Percentiles rank a stretch among this genome's conserved stretches.
phyloP scores from a whole-genome alignment of 2,113 vertebrate genomes.

The Oxyruncus cristatus region DNA sequence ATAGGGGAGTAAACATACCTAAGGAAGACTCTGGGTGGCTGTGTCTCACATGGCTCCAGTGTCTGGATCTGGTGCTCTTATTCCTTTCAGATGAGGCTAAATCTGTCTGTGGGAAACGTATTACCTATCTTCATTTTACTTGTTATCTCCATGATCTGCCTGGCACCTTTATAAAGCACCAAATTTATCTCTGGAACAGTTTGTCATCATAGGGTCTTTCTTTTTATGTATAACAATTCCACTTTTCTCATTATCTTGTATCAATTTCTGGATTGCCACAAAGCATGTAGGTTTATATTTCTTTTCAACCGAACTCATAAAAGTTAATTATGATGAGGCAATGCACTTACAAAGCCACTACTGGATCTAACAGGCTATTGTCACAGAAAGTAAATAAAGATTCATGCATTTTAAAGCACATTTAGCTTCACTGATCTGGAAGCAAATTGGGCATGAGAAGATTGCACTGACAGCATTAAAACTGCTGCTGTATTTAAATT shows the following conservation, averaged over 20 bases:
- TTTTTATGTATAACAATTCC: neutral
- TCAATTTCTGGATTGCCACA: neutral
- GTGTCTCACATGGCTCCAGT: neutral
- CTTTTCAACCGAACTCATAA: neutral
- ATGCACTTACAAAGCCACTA: neutral
- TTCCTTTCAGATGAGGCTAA: neutral
- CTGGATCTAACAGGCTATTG: neutral
- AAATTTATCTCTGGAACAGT: neutral
- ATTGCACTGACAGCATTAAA: neutral
- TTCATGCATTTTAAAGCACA: slow-evolving; percentile 22
- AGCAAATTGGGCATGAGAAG: slow-evolving; percentile 21
- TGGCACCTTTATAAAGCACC: neutral
- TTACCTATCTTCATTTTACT: neutral
- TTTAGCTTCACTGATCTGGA: slow-evolving; percentile 33
- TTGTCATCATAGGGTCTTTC: neutral
- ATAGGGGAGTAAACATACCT: neutral
- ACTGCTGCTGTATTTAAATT: neutral
- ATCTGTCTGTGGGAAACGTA: neutral
- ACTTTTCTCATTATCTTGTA: neutral
- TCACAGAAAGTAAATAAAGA: slow-evolving; percentile 34
- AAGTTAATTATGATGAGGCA: neutral
- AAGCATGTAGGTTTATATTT: neutral
- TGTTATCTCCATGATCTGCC: neutral
- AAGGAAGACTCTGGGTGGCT: neutral
- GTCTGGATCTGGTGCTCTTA: neutral